phyloP scores from a whole-genome alignment of 2,113 vertebrate species.

The Chaetodon trifascialis region DNA sequence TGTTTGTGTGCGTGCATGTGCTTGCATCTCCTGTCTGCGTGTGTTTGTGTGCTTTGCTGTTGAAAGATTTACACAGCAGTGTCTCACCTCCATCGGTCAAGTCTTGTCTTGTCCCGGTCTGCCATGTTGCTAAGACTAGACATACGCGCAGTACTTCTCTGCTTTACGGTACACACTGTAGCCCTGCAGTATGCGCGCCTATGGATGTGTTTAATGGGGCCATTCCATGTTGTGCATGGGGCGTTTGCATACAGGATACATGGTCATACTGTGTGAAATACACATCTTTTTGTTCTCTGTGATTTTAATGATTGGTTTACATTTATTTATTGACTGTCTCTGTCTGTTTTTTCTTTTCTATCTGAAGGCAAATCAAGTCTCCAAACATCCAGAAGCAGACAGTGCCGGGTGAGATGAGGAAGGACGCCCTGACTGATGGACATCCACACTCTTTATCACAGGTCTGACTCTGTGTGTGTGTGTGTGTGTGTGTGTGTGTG shows the following conservation, averaged over 20 bases:
- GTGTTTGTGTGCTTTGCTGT: conserved; percentile 66
- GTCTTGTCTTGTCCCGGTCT: conserved; percentile 69
- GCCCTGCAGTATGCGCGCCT: not conserved
- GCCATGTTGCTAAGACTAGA: conserved; percentile 39
- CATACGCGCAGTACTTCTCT: conserved; percentile 15
- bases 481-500: not conserved
- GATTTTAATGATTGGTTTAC: not conserved
- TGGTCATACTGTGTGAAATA: not conserved
- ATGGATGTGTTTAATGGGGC: not conserved
- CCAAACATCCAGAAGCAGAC: conserved; percentile 91
- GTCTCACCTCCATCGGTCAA: conserved; percentile 61
- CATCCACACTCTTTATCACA: conserved; percentile 87
- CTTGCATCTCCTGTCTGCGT: conserved; percentile 50
- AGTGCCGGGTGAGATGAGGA: conserved; percentile 91
- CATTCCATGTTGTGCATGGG: not conserved
- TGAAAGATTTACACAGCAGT: conserved; percentile 75
- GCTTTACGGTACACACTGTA: conserved; percentile 14
- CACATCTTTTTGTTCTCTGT: not conserved
- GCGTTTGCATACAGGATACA: not conserved
- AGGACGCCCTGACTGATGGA: conserved; percentile 88
- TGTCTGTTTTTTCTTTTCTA: conserved; percentile 43
- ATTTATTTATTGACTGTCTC: not conserved
- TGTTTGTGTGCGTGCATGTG: conserved; percentile 52
- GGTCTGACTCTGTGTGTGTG: conserved; percentile 77
- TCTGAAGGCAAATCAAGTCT: conserved; percentile 91